These are phyloP conservation scores for Scrobipalpa atriplicella DNA, from an alignment of 2,888 invertebrate species.

Conservation along the genomic window DNA sequence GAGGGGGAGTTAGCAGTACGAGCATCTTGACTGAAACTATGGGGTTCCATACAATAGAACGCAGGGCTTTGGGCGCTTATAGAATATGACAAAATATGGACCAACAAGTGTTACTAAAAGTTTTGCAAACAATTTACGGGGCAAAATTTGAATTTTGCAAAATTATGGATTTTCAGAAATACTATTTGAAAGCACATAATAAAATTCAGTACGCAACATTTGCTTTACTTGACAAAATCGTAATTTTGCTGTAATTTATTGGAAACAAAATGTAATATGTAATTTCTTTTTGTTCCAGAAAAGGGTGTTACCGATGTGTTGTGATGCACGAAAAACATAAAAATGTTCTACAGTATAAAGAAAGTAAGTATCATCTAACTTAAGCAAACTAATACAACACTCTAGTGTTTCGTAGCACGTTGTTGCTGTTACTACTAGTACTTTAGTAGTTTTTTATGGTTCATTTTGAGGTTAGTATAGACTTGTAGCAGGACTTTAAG, in stretches of 20 bases:
- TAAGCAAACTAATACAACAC: slow-evolving; percentile 10
- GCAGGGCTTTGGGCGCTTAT: too few species aligned
- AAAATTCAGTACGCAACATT: too few species aligned
- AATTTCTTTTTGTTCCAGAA: slow-evolving; percentile 82
- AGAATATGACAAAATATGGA: too few species aligned
- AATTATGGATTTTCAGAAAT: too few species aligned
- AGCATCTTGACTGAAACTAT: too few species aligned
- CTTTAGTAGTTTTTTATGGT: slow-evolving; percentile 11
- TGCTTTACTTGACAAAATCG: too few species aligned
- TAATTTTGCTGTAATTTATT: background rate
- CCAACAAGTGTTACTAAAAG: too few species aligned
- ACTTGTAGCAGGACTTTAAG: background rate
- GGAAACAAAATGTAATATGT: background rate
- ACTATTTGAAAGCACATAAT: too few species aligned
- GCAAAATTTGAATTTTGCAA: too few species aligned
- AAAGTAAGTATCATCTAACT: slow-evolving; percentile 91
- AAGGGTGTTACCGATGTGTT: slow-evolving; percentile 96
- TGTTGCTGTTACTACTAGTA: background rate
- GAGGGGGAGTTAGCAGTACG: too few species aligned
- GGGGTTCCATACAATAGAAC: too few species aligned
- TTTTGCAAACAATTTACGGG: too few species aligned
- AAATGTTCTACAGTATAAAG: slow-evolving; percentile 98
- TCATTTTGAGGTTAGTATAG: slow-evolving; percentile 12
- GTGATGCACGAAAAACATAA: slow-evolving; percentile 97
- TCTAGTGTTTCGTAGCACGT: background rate